Evolutionary conservation across 2,888 invertebrate species (phyloP).

Genomic region (Invenusta paracnida): DNA sequence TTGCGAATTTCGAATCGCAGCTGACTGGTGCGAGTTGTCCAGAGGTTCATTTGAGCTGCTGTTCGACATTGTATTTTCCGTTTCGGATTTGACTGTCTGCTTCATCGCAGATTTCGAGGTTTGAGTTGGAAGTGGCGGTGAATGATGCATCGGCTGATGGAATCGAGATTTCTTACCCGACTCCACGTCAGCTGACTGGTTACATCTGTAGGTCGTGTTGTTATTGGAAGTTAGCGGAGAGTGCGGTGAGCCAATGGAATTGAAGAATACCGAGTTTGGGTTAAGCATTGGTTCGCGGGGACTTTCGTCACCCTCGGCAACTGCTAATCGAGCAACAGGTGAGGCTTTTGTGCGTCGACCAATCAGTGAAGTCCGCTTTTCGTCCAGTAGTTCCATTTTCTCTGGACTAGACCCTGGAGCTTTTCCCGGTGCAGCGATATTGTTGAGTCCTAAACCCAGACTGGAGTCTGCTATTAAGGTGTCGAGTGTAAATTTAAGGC

Average conservation of each 20-base stretch:
- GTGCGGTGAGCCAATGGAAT: neutral
- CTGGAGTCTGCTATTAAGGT: constrained; percentile 48
- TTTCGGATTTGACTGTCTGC: no score
- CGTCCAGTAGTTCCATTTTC: neutral
- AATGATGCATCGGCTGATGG: neutral
- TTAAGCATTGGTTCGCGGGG: neutral
- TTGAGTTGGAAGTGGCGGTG: neutral
- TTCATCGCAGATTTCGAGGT: no score
- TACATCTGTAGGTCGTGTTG: neutral
- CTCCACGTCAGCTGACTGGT: no score
- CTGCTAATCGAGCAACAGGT: neutral
- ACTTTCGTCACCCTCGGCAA: neutral
- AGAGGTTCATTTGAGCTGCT: no score
- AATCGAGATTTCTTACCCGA: neutral
- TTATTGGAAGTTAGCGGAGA: neutral
- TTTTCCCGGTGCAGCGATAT: neutral
- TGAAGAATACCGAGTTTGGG: neutral
- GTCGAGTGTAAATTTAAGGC: constrained; percentile 57
- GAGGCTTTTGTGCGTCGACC: neutral
- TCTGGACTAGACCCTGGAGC: neutral
- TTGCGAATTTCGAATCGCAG: neutral
- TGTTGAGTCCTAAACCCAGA: neutral
- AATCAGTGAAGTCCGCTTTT: neutral
- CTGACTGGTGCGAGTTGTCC: neutral
- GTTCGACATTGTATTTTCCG: no score